Evolutionary conservation across 30 jellyfish, hydroid and myxozoan species (phyloP).

Genomic region (Rhopilema esculentum): DNA sequence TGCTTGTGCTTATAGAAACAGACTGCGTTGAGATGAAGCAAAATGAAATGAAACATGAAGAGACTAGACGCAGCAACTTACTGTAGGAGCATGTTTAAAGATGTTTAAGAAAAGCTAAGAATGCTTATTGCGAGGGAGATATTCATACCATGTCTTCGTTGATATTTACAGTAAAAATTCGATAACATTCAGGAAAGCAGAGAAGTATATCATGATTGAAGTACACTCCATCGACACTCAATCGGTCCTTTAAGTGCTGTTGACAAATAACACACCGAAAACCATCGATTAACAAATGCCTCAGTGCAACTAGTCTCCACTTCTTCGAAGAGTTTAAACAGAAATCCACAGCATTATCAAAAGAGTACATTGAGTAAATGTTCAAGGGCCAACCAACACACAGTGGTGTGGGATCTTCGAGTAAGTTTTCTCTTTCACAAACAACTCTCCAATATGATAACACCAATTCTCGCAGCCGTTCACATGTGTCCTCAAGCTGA

Average conservation of each 20-base stretch:
- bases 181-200: slow-evolving; percentile 65
- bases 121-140: background rate
- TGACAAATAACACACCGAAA: slow-evolving; percentile 62
- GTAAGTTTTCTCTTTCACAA: slow-evolving; percentile 31
- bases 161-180: slow-evolving; percentile 48
- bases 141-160: slow-evolving; percentile 56
- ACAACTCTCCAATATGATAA: slow-evolving; percentile 42
- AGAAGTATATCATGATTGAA: slow-evolving; percentile 61
- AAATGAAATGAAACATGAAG: no score
- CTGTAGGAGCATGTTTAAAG: no score
- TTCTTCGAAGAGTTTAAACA: slow-evolving; percentile 41
- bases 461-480: slow-evolving; percentile 2
- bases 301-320: slow-evolving; percentile 59
- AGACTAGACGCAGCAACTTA: no score
- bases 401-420: slow-evolving; percentile 52
- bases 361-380: slow-evolving; percentile 35
- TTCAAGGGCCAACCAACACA: slow-evolving; percentile 74
- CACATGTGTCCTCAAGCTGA: slow-evolving; percentile 12
- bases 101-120: background rate
- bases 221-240: slow-evolving; percentile 70
- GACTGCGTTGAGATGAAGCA: no score
- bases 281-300: slow-evolving; percentile 32
- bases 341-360: slow-evolving; percentile 50
- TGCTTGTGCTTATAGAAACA: no score
- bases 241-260: slow-evolving; percentile 63